These are phyloP conservation scores for Thaleichthys pacificus DNA, from an alignment of 2,797 vertebrate species.

Conservation along the genomic window DNA sequence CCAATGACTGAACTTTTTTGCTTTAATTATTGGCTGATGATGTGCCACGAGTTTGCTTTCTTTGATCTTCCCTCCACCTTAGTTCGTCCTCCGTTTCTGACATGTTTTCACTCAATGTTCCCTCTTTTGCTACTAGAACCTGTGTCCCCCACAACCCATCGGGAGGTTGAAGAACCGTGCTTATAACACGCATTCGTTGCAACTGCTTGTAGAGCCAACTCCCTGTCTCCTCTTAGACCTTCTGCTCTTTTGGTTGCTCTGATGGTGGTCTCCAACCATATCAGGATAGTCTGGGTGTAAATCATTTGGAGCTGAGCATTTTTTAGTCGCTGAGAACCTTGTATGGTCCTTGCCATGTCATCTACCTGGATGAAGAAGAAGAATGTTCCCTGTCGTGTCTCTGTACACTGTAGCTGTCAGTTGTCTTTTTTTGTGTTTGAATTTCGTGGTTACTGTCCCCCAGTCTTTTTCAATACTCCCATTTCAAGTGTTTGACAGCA, in stretches of 20 bases:
- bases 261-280: neutral
- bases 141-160: constrained; percentile 8
- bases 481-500: neutral
- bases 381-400: neutral
- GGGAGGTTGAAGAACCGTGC: constrained; percentile 7
- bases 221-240: constrained; percentile 6
- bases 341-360: neutral
- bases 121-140: neutral
- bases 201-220: neutral
- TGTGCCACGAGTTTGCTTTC: constrained; percentile 46
- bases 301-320: constrained; percentile 6
- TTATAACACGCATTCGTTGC: neutral
- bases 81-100: neutral
- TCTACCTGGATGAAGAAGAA: constrained; percentile 25
- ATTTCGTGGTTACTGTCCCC: neutral
- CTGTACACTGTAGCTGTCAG: neutral
- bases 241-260: neutral
- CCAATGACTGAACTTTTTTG: constrained; percentile 35
- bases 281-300: constrained; percentile 1
- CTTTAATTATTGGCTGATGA: constrained; percentile 34
- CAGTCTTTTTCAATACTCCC: neutral
- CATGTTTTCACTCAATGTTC: constrained; percentile 1
- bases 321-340: neutral
- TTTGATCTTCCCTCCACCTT: neutral
- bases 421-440: neutral